Evolutionary conservation across 2,797 vertebrate genomes (phyloP), one percentile per base, ranked within the genome.

Genomic region (Muscicapa striata): DNA sequence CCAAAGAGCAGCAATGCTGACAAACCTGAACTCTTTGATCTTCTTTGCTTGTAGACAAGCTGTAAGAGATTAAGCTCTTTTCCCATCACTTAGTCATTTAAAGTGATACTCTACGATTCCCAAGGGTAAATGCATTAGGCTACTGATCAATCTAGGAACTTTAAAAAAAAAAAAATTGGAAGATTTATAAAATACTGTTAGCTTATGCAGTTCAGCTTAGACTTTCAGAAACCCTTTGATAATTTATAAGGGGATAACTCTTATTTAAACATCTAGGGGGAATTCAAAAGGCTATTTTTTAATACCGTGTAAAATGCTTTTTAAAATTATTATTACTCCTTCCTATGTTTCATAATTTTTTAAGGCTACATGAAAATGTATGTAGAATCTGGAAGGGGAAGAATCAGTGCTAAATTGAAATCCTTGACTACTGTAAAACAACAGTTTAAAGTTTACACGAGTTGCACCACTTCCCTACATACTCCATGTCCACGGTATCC

Each of bases 1-100:
- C 84, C 73, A 69, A 91, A 94, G 90, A 83, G 68, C 81, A 93
- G 67, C 81, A 94, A 93, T 94, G 34, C 72, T 77, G 40, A 72
- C 66, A 92, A 93, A 95, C 46, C 36, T 72, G 61, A 81, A 91
- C 69, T 24, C 61, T 94, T 90, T 90, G 87, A 96, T 94, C 90
- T 77, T 49, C 61, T 83, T 69, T 94, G 61, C 48, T 85, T 66
- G 51, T 72, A 94, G 92, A 89, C 84, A 94, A 92, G 49, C 59
- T 68, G 27, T 46, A 89, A 85, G 75, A 87, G 94, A 95, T 95
- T 87, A 95, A 91, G 87, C 51, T 91, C 68, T 89, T 87, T 68
- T 49, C 11, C 75, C 76, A 81, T 86, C 89, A 78, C 79, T 92
- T 92, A 85, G 70, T 83, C 58, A 89, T 84, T 89, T 85, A 58